Evolutionary conservation across 2,113 vertebrate genomes (phyloP).

Genomic region (Tinamus guttatus): DNA sequence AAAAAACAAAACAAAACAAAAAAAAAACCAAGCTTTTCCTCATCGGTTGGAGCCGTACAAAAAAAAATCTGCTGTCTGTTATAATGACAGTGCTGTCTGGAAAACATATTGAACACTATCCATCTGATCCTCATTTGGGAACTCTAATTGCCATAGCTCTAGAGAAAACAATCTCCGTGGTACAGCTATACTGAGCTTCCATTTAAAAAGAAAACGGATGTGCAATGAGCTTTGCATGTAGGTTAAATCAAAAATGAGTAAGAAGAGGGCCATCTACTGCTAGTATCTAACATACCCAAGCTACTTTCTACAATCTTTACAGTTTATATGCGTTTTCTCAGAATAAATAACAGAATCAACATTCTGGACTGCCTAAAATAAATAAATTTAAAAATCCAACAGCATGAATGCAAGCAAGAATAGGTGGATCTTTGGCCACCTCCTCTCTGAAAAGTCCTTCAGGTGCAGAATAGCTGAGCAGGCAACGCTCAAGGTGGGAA

Average conservation of each 20-base stretch:
- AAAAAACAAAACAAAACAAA: too few species aligned
- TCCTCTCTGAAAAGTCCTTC: background rate
- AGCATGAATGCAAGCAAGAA: background rate
- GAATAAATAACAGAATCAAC: background rate
- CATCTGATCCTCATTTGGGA: background rate
- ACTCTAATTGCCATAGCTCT: background rate
- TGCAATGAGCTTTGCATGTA: background rate
- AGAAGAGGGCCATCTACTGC: constrained; percentile 29
- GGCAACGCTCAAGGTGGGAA: background rate
- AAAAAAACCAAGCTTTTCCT: background rate
- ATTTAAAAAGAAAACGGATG: background rate
- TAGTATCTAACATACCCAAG: background rate
- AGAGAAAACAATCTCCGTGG: background rate
- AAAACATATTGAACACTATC: background rate
- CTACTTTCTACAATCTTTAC: background rate
- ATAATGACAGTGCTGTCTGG: background rate
- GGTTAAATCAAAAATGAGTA: background rate
- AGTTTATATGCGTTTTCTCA: background rate
- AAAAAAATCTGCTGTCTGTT: background rate
- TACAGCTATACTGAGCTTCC: background rate
- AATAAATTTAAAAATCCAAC: background rate
- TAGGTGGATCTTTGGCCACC: background rate
- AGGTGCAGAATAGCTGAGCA: background rate
- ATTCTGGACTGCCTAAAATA: background rate
- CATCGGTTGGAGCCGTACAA: rapidly evolving